phyloP scores from a whole-genome alignment of 2,797 vertebrate genomes.

The Chrysolophus pictus region DNA sequence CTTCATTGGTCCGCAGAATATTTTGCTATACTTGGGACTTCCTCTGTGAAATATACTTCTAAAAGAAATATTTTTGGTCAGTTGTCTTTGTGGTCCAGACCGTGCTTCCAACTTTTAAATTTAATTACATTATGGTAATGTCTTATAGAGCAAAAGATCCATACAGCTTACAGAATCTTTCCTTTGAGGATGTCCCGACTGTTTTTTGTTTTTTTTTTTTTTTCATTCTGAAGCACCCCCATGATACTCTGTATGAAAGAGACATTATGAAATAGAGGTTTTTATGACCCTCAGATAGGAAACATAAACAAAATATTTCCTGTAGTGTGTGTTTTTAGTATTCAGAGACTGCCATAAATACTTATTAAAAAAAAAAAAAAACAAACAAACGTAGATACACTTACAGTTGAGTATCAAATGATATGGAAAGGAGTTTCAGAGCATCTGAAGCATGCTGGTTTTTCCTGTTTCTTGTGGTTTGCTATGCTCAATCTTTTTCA shows the following conservation, averaged over 20 bases:
- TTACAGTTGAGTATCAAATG: not conserved
- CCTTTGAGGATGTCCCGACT: not conserved
- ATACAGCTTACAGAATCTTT: not conserved
- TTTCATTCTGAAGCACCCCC: not conserved
- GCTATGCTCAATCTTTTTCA: fast-evolving
- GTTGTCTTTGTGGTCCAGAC: not conserved
- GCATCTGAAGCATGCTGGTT: not conserved
- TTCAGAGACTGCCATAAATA: not conserved
- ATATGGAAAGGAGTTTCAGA: not conserved
- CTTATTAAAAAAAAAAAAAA: not conserved
- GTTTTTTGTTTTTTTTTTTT: not conserved
- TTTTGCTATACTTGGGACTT: not conserved
- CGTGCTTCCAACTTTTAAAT: not conserved
- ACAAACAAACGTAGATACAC: not conserved
- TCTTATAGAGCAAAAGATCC: not conserved
- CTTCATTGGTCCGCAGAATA: not conserved
- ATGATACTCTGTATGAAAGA: not conserved
- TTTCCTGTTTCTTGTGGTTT: not conserved
- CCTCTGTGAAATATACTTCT: not conserved
- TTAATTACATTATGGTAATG: not conserved
- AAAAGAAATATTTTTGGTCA: not conserved
- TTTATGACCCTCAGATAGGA: not conserved
- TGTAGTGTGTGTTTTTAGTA: not conserved
- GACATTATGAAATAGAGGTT: not conserved
- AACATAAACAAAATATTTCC: not conserved